Percentiles rank a stretch among this genome's conserved stretches.
phyloP scores from a whole-genome alignment of 2,888 invertebrate species.

The Apomyelois bistriatella region DNA sequence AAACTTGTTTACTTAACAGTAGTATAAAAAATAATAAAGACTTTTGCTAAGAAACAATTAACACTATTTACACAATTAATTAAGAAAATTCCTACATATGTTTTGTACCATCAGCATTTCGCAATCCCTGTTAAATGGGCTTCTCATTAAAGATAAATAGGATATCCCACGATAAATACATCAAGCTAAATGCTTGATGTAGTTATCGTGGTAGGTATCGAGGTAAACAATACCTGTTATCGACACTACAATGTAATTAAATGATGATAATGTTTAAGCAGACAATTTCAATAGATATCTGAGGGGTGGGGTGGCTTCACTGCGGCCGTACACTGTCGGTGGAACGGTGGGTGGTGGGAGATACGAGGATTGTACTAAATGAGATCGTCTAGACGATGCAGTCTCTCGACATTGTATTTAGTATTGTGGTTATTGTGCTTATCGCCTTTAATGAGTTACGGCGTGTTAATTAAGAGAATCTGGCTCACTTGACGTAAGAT shows the following conservation, averaged over 20 bases:
- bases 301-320: constrained; percentile 22
- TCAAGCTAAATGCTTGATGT: too few species aligned
- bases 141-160: too few species aligned
- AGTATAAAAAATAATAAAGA: too few species aligned
- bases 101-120: too few species aligned
- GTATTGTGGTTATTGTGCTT: constrained; percentile 54
- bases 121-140: too few species aligned
- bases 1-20: too few species aligned
- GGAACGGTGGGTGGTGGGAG: constrained; percentile 27
- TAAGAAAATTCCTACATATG: too few species aligned
- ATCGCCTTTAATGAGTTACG: constrained; percentile 49
- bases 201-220: neutral
- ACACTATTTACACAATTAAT: too few species aligned
- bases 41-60: too few species aligned
- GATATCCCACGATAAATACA: too few species aligned
- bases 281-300: constrained; percentile 59
- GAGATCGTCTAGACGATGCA: constrained; percentile 32
- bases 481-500: constrained; percentile 3
- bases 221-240: constrained; percentile 4
- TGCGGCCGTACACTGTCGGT: constrained; percentile 19
- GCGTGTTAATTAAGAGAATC: constrained; percentile 29
- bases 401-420: constrained; percentile 63
- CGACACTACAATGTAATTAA: constrained; percentile 5
- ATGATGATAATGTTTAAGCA: constrained; percentile 15
- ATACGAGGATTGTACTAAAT: constrained; percentile 35